phyloP scores from a whole-genome alignment of 2,797 vertebrate species.

The Lindbergichthys nudifrons region DNA sequence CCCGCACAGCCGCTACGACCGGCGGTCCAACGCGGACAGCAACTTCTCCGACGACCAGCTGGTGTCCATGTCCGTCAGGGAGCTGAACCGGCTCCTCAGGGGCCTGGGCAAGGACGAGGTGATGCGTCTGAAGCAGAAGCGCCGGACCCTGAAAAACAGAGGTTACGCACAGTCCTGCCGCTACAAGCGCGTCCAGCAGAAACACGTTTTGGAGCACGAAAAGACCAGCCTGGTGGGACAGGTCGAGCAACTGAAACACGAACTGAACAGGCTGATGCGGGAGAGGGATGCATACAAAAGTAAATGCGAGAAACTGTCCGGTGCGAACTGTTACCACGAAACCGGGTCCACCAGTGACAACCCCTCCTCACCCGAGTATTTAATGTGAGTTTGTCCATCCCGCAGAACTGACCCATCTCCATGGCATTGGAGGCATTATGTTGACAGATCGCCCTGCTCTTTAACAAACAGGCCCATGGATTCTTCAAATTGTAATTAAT shows the following conservation, averaged over 20 bases:
- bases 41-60: conserved; percentile 97
- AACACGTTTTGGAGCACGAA: conserved; percentile 96
- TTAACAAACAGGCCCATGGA: conserved; percentile 45
- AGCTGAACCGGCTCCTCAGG: conserved; percentile 96
- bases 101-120: conserved; percentile 98
- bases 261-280: conserved; percentile 92
- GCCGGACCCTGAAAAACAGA: conserved; percentile 97
- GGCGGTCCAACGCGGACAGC: conserved; percentile 80
- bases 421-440: conserved; percentile 35
- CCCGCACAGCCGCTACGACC: conserved; percentile 72
- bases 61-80: conserved; percentile 97
- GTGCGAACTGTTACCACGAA: conserved; percentile 92
- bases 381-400: conserved; percentile 88
- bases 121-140: conserved; percentile 98
- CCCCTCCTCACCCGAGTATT: conserved; percentile 96
- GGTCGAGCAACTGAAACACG: conserved; percentile 97
- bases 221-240: conserved; percentile 96
- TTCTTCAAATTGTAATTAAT: conserved; percentile 42
- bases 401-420: conserved; percentile 51
- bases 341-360: conserved; percentile 95
- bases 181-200: conserved; percentile 98
- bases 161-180: conserved; percentile 98
- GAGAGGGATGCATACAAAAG: conserved; percentile 98
- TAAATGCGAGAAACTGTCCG: conserved; percentile 96
- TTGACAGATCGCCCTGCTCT: conserved; percentile 46